phyloP scores from a whole-genome alignment of 2,888 invertebrate species.

The Clitarchus hookeri region DNA sequence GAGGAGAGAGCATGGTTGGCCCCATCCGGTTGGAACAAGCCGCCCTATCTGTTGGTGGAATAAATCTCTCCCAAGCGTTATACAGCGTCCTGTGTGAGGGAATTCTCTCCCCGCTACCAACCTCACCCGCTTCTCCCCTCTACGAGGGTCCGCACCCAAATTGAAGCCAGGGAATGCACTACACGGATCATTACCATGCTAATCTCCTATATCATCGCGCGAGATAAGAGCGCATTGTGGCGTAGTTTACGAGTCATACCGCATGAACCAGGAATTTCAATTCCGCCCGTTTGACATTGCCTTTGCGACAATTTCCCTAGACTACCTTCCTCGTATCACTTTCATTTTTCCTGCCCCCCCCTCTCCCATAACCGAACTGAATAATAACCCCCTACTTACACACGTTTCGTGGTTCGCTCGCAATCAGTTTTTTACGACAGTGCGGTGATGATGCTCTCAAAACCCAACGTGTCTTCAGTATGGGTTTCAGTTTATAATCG shows the following conservation, averaged over 20 bases:
- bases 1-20: neutral
- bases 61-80: conserved; percentile 14
- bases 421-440: too few species aligned
- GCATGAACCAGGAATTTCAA: neutral
- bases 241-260: neutral
- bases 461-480: too few species aligned
- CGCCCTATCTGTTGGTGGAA: conserved; percentile 9
- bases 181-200: conserved; percentile 14
- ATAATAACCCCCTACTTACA: too few species aligned
- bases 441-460: too few species aligned
- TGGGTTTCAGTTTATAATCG: too few species aligned
- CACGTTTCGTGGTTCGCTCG: too few species aligned
- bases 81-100: neutral
- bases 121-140: neutral
- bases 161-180: conserved; percentile 2
- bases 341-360: neutral
- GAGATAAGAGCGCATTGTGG: conserved; percentile 11
- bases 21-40: conserved; percentile 9
- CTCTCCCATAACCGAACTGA: neutral
- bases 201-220: conserved; percentile 1
- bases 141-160: neutral
- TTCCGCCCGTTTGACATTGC: neutral
- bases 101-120: neutral
- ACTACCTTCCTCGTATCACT: neutral
- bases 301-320: neutral